Base-by-base conservation (phyloP, 30 jellyfish, hydroid and myxozoan species). In the Cassiopea andromeda region DNA sequence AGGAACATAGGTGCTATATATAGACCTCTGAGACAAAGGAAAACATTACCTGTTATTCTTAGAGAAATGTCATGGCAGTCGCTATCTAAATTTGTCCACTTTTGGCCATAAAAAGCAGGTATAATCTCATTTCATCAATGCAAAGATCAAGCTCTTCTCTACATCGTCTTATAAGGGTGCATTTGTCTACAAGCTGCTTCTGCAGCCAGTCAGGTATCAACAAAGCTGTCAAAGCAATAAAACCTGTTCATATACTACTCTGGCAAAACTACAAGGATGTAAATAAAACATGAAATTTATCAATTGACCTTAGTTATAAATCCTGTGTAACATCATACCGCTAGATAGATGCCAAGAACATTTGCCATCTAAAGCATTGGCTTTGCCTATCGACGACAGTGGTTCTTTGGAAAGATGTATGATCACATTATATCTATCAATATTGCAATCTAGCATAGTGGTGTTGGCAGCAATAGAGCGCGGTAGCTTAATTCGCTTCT, bases 131-230 rank as follows among this genome's bases (percentile, higher is more conserved):
- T 58, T 83, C 91, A 50, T 83, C 91, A 5, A 83, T 67, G 67
- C 69, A 72, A 46, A 83, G 84, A 12, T 2, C 47, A 2, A 83
- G 73, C 72, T 83, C 91, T 58, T 83, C 91, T 68, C 54, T 69
- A 70, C 91, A 83, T 67, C 91, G 46, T 50, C 70, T 69, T 15
- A 83, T 72, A 64, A 83, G 15, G 17, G 70, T 82, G 73, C 70
- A 44, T 70, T 83, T 83, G 83, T 83, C 91, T 18, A 83, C 91
- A 71, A 83, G 74, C 50, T 69, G 91, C 84, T 83, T 83, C 44
- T 82, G 91, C 57, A 69, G 75, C 91, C 84, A 83, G 46, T 13
- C 84, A 18, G 91, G 91, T 67, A 60, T 44, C 73, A 61, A 61
- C 27, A 27, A 13, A 8, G 73, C 73, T 8, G 43, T 61, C 2